These are phyloP conservation scores for Triplophysa tibetana DNA, from an alignment of 2,113 vertebrate genomes.

Conservation along the genomic window DNA sequence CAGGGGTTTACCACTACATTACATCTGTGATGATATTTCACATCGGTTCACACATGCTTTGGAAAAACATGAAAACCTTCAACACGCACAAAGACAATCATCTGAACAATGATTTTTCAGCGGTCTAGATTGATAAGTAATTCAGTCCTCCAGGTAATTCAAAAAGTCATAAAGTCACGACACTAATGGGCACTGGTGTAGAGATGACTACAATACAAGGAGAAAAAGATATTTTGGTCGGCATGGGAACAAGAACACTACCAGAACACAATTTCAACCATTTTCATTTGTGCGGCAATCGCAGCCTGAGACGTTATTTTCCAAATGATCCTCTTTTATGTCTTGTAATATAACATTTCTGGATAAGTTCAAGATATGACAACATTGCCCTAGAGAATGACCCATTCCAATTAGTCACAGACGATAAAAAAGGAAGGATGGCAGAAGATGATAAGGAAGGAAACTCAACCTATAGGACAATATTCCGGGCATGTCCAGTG, in stretches of 20 bases:
- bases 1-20: too few species aligned
- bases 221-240: neutral
- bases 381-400: slow-evolving; percentile 24
- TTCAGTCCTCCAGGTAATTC: slow-evolving; percentile 60
- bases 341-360: slow-evolving; percentile 23
- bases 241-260: slow-evolving; percentile 10
- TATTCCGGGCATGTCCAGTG: neutral
- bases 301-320: slow-evolving; percentile 18
- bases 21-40: too few species aligned
- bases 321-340: slow-evolving; percentile 14
- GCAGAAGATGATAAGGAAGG: slow-evolving; percentile 18
- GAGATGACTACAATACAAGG: neutral
- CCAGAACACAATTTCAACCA: slow-evolving; percentile 5
- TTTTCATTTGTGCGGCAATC: slow-evolving; percentile 18
- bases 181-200: slow-evolving; percentile 51
- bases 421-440: slow-evolving; percentile 29
- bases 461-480: neutral
- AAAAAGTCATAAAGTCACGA: slow-evolving; percentile 61
- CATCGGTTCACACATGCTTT: too few species aligned
- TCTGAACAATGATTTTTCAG: slow-evolving; percentile 59
- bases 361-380: slow-evolving; percentile 28
- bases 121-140: slow-evolving; percentile 67
- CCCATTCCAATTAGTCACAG: slow-evolving; percentile 30
- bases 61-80: too few species aligned
- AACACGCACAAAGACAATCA: slow-evolving; percentile 24